Evolutionary conservation across 2,113 vertebrate genomes (phyloP).

Genomic region (Ramphastos sulfuratus): DNA sequence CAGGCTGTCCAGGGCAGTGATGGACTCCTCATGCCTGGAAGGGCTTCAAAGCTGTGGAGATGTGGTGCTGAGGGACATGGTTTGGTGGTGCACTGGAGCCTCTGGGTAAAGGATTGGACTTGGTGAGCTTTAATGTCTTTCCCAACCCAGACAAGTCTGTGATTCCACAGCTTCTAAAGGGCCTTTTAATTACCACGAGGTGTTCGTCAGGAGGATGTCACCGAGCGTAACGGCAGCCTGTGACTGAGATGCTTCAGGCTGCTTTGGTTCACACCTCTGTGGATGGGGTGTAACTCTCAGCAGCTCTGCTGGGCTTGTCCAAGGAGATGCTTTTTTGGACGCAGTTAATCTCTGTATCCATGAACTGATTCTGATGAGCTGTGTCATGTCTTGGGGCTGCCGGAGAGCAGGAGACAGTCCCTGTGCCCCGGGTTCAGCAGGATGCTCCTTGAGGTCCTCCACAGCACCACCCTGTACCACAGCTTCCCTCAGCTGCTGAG

Average conservation of each 20-base stretch:
- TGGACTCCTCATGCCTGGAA: too few species aligned
- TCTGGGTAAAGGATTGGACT: background rate
- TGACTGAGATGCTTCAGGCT: background rate
- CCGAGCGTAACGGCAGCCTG: background rate
- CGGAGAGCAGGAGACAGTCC: too few species aligned
- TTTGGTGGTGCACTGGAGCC: background rate
- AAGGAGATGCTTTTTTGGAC: background rate
- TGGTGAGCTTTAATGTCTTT: background rate
- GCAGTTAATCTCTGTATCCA: fast-evolving
- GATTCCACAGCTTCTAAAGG: background rate
- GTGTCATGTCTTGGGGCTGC: background rate
- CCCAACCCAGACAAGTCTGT: background rate
- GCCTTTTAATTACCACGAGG: background rate
- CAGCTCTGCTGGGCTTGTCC: background rate
- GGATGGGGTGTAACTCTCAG: background rate
- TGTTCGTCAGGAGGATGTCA: background rate
- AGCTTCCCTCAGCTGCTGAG: too few species aligned
- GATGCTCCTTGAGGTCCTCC: too few species aligned
- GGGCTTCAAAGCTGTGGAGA: too few species aligned
- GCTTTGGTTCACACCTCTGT: background rate
- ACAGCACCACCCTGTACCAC: too few species aligned
- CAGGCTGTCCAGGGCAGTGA: too few species aligned
- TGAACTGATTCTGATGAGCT: background rate
- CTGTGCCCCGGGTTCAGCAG: too few species aligned
- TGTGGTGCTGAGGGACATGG: too few species aligned